These are phyloP conservation scores for Toxotes lorentzi DNA, from an alignment of 2,797 vertebrate species.

Conservation along the genomic window DNA sequence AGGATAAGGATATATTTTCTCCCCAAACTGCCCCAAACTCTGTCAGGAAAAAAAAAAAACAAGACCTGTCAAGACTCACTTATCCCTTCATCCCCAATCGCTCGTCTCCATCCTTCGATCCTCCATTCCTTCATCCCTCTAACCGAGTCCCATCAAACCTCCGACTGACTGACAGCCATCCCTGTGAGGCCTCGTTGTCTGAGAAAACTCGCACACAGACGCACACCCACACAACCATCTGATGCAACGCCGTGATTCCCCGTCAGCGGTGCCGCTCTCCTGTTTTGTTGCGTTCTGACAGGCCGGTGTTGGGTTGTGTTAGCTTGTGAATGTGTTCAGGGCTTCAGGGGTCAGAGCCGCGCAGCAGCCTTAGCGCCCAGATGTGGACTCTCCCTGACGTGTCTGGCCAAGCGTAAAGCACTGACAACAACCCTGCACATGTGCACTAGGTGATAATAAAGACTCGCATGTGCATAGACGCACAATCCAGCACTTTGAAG, in stretches of 20 bases:
- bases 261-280: constrained; percentile 58
- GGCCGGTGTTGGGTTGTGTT: constrained; percentile 64
- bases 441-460: constrained; percentile 65
- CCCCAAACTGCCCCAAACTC: constrained; percentile 59
- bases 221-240: constrained; percentile 45
- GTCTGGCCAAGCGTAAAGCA: constrained; percentile 66
- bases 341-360: constrained; percentile 70
- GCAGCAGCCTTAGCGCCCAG: constrained; percentile 59
- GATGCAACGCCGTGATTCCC: constrained; percentile 63
- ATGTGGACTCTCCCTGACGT: constrained; percentile 76
- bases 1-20: constrained; percentile 46
- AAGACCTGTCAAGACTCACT: constrained; percentile 75
- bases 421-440: constrained; percentile 37
- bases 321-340: constrained; percentile 57
- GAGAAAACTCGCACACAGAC: constrained; percentile 29
- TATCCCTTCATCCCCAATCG: constrained; percentile 73
- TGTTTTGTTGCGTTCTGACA: constrained; percentile 75
- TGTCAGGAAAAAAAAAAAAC: constrained; percentile 48
- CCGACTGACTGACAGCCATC: constrained; percentile 78
- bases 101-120: constrained; percentile 64
- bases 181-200: constrained; percentile 72
- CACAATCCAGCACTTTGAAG: neutral
- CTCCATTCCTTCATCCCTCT: constrained; percentile 69
- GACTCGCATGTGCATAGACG: constrained; percentile 29
- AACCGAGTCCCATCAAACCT: constrained; percentile 67